Base-by-base conservation (phyloP, 2,888 invertebrate species). In the Conus canariensis region DNA sequence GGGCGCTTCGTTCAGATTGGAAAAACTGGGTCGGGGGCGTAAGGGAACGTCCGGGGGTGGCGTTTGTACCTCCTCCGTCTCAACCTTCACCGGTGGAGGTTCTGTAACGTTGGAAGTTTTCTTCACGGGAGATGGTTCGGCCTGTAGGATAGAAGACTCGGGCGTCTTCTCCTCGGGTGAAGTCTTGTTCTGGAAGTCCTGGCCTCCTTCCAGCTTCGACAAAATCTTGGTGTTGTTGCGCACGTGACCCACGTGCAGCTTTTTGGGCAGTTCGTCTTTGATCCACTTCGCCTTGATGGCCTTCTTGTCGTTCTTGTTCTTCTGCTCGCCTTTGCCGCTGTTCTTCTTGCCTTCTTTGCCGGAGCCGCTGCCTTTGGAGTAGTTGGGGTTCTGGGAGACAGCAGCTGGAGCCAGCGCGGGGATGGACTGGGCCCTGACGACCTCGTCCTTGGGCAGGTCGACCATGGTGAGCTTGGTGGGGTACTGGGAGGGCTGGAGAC, bases 371-470 rank as follows among this genome's bases (percentile, higher is more conserved):
- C 14, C 22, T 80, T 64, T 25, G 25, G 25, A 64, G 25, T 25
- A 64, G 25, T 25, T 56, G 19, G 19, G 8, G 19, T 19, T 86
- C n/a, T 74, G 19, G 58, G 67, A 22, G 14, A 10, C 45, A 4
- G 22, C 8, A 1, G 59, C 7, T 3, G 58, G 56, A 22, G 30
- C 74, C 87, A 87, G 58, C n/a, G 56, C 80, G 60, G 60, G 22
- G 12, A 82, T 88, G 77, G 60, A 77, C 30, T 88, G 88, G 30
- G 88, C 58, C 30, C 80, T 88, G 60, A 77, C 80, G 60, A 88
- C 77, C 80, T 77, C 88, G 80, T 88, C 88, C 60, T 77, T 89
- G 89, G 85, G 56, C 19, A 89, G 83, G 83, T 85, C 70, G 70
- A 89, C 58, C 82, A 83, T 67, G 67, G 70, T 19, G n/a, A 89